Base-by-base conservation (phyloP, 2,888 invertebrate genomes). In the Drosophila kuntzei region DNA sequence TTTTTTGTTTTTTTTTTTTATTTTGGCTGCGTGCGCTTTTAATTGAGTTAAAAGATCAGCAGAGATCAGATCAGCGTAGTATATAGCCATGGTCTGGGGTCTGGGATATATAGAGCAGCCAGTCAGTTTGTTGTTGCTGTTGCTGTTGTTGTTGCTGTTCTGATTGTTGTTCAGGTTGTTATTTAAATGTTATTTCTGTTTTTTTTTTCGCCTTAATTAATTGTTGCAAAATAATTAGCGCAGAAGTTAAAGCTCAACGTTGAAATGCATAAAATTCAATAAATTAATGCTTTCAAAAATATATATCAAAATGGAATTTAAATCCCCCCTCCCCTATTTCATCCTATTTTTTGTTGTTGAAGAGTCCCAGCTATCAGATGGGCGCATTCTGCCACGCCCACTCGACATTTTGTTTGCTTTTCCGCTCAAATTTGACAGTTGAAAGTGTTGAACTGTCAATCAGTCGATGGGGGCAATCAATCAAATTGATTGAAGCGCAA, bases 401-500 rank as follows among this genome's bases (percentile, higher is more conserved):
- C 39, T 18, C 16, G 9, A 11, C n/a, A 29, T 29, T 25, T 34
- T 55, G 20, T 55, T 55, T 32, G 32, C 25, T 14, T 43, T 16
- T 29, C 11, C 27, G 22, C 37, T 46, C 25, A 27, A 20, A 25
- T 64, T 81, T 90, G 91, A 91, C 92, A 91, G 91, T 79, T 83
- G 71, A 79, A 80, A 91, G 91, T 91, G 91, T 90, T 87, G 85
- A 88, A 69, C 90, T 90, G 91, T 91, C 91, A 91, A 90, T 91
- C 90, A 85, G 60, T 68, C 71, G 32, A 58, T 57, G 55, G 63
- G 62, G 57, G 65, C 70, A 69, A 75, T 71, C 78, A 68, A 74
- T 80, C 81, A 76, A 51, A 47, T 44, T 20, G 34, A 41, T 37
- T 34, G 36, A 18, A 29, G 60, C 55, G 46, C 32, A 54, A 62